A percentile compares a stretch with the other conserved stretches of the same genome.
These are phyloP conservation scores for Isurus oxyrinchus DNA, from an alignment of 2,113 vertebrate genomes.

Conservation along the genomic window DNA sequence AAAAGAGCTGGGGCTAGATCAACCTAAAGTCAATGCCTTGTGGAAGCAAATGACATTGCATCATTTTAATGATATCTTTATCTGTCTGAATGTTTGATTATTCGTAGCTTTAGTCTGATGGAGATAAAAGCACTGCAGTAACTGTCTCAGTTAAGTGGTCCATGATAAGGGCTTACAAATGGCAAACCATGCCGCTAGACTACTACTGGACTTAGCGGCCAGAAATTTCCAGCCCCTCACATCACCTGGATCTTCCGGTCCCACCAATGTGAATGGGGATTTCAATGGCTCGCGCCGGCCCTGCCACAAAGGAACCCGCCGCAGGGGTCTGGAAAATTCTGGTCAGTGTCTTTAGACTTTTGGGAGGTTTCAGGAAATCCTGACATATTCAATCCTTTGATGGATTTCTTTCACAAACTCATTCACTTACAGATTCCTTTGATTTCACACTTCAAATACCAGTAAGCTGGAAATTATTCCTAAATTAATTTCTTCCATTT, in stretches of 20 bases:
- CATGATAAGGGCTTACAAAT: neutral
- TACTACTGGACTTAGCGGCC: neutral
- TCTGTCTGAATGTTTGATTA: conserved; percentile 2
- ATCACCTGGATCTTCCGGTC: too few relatives aligned
- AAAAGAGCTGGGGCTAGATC: conserved; percentile 1
- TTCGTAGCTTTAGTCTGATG: neutral
- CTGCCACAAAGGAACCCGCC: too few relatives aligned
- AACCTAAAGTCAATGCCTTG: neutral
- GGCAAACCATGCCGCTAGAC: neutral
- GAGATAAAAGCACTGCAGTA: neutral
- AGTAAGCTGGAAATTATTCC: neutral
- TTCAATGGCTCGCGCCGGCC: too few relatives aligned
- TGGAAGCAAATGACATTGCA: conserved; percentile 11
- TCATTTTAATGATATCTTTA: conserved; percentile 21
- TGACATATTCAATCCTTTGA: neutral
- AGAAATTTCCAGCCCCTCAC: too few relatives aligned
- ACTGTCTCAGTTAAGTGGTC: neutral
- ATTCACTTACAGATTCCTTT: conserved; percentile 10
- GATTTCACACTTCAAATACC: neutral
- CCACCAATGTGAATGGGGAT: too few relatives aligned
- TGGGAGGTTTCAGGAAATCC: neutral
- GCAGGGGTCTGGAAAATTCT: too few relatives aligned
- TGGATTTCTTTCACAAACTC: neutral
- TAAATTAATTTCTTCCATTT: neutral
- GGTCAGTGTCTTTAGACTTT: neutral